phyloP scores from a whole-genome alignment of 2,888 invertebrate species.

The Ectemnius cavifrons region DNA sequence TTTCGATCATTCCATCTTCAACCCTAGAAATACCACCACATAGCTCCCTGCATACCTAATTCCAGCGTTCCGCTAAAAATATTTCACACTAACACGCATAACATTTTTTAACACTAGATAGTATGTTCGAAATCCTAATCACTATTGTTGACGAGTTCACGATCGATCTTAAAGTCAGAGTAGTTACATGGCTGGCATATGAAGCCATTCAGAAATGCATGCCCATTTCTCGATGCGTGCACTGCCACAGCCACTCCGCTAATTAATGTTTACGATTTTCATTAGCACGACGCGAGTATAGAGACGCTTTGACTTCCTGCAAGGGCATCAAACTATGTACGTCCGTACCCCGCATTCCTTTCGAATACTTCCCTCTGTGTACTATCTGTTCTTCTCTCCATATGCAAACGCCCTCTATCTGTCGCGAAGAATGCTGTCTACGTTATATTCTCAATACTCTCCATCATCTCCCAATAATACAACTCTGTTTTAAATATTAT shows the following conservation, averaged over 20 bases:
- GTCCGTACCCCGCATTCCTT: slow-evolving; percentile 22
- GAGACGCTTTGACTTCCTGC: slow-evolving; percentile 64
- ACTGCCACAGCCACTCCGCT: slow-evolving; percentile 59
- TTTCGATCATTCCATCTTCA: neutral
- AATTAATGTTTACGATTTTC: slow-evolving; percentile 74
- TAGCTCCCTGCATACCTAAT: no score
- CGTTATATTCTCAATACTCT: no score
- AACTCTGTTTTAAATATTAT: no score
- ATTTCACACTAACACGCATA: no score
- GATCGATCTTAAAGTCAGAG: neutral
- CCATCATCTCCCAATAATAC: no score
- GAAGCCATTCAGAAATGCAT: neutral
- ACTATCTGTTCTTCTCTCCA: slow-evolving; percentile 14
- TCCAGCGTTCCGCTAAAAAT: no score
- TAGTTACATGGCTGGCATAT: neutral
- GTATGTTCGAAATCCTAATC: neutral
- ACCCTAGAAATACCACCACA: neutral
- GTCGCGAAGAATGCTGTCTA: no score
- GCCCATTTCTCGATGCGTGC: slow-evolving; percentile 54
- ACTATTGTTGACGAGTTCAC: neutral
- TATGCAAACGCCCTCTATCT: neutral
- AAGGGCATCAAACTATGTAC: slow-evolving; percentile 26
- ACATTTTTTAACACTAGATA: neutral
- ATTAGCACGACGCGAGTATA: slow-evolving; percentile 67
- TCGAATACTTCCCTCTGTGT: slow-evolving; percentile 1